Evolutionary conservation across 92 coral and sea anemone genomes (phyloP).

Genomic region (Palythoa caribaeorum): DNA sequence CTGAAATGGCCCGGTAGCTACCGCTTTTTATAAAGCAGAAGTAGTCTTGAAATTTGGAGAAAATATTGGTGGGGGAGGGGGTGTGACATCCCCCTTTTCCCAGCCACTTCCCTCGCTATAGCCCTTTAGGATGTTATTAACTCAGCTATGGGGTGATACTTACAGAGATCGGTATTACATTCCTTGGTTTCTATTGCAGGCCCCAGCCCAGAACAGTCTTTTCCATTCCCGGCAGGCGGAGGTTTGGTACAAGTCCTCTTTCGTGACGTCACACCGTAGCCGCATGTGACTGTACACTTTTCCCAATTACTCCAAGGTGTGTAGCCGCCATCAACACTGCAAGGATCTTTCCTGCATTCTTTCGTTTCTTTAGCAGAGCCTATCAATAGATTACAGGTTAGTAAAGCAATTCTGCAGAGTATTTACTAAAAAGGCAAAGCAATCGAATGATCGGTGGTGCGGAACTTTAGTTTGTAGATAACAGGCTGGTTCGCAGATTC

Average conservation of each 20-base stretch:
- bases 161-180: slow-evolving; percentile 14
- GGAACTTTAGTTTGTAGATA: not conserved
- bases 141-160: not conserved
- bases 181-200: slow-evolving; percentile 32
- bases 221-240: not conserved
- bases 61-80: no score
- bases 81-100: no score
- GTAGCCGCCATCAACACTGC: not conserved
- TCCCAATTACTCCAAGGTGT: slow-evolving; percentile 2
- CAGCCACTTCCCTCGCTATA: no score
- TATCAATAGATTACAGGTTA: not conserved
- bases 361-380: slow-evolving; percentile 14
- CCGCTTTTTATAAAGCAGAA: no score
- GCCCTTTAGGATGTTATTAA: no score
- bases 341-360: not conserved
- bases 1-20: no score
- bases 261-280: slow-evolving; percentile 4
- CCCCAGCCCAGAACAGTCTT: slow-evolving; percentile 12
- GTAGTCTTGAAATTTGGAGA: no score
- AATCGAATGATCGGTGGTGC: not conserved
- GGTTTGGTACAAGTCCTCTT: slow-evolving; percentile 22
- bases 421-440: not conserved
- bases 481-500: no score
- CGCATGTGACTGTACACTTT: slow-evolving; percentile 18
- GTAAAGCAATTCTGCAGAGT: not conserved